These are phyloP conservation scores for Drosophila lacertosa DNA, from an alignment of 1,140 invertebrate species.

Conservation along the genomic window DNA sequence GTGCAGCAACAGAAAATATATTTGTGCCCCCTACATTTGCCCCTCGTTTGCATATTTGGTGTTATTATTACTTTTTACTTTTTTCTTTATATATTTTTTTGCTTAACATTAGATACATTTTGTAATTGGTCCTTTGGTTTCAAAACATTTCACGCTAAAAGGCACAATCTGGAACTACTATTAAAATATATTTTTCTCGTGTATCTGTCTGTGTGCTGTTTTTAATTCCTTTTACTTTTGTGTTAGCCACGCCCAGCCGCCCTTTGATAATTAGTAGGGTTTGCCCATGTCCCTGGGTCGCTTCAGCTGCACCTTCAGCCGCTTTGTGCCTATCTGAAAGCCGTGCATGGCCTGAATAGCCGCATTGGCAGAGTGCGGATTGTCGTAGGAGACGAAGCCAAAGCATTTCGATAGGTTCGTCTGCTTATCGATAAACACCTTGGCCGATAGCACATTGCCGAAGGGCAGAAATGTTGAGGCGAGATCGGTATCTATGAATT, in stretches of 20 bases:
- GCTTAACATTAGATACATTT: conserved; percentile 64
- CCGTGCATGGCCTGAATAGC: conserved; percentile 99
- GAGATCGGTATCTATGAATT: conserved; percentile 97
- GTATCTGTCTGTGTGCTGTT: conserved; percentile 21
- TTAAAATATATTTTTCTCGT: conserved; percentile 28
- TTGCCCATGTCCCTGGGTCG: conserved; percentile 95
- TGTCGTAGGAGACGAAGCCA: conserved; percentile 99
- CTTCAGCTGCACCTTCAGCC: conserved; percentile 99
- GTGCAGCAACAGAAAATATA: conserved; percentile 52
- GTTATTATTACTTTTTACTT: conserved; percentile 1
- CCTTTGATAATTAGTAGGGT: conserved; percentile 88
- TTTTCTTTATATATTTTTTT: conserved; percentile 8
- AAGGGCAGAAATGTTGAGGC: conserved; percentile 97
- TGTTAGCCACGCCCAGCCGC: conserved; percentile 33
- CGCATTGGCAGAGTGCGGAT: conserved; percentile 94
- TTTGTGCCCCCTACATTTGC: conserved; percentile 34
- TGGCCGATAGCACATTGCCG: conserved; percentile 98
- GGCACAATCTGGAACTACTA: conserved; percentile 66
- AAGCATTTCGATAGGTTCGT: conserved; percentile 99
- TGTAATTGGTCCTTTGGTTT: conserved; percentile 79
- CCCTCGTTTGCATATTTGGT: conserved; percentile 31
- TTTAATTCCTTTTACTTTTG: neutral
- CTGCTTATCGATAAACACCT: conserved; percentile 99
- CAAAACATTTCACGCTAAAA: conserved; percentile 64
- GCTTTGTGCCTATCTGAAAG: conserved; percentile 98